Evolutionary conservation across 2,113 vertebrate genomes (phyloP), one percentile per base, ranked within the genome.

Genomic region (Lates calcarifer): DNA sequence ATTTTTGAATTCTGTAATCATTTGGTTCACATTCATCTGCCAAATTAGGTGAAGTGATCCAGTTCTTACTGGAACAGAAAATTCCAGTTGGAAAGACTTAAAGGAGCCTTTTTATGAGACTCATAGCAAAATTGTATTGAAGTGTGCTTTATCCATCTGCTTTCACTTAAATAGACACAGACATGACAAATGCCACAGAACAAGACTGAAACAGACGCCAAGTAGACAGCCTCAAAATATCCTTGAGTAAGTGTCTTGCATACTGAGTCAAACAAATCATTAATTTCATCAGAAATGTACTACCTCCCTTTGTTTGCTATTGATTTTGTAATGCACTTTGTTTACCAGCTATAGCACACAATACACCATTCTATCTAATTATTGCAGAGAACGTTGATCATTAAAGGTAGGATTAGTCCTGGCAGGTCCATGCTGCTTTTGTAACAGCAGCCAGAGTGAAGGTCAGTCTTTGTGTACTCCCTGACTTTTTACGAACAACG

Each of bases 261-360:
- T 70, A 58, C 47, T 57, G 60, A 82, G n/a, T 37, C 12, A 37
- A 81, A 56, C 24, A 61, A 74, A 83, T 84, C 65, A 71, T 29
- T 58, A 71, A 85, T 88, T 84, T 76, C 43, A 87, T 74, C 74
- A 78, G 53, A 89, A 85, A 87, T 80, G 39, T 57, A 80, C 35
- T 63, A 67, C 72, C 71, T 76, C 70, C 84, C 10, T 86, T 77
- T 84, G 76, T 73, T 62, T 43, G 17, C 35, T 83, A 92, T 91
- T 74, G 89, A 93, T 93, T 90, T 93, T 85, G 60, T 77, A 72
- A 35, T 87, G 61, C 39, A 75, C 83, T 87, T 90, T 89, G 81
- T 90, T 85, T 72, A 77, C 74, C 41, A 80, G 70, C 64, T 11
- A 28, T 60, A 57, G 64, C 51, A 74, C 83, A 85, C 79, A 79